These are phyloP conservation scores for Mus pahari DNA, from an alignment of 2,113 vertebrate species.

Conservation along the genomic window DNA sequence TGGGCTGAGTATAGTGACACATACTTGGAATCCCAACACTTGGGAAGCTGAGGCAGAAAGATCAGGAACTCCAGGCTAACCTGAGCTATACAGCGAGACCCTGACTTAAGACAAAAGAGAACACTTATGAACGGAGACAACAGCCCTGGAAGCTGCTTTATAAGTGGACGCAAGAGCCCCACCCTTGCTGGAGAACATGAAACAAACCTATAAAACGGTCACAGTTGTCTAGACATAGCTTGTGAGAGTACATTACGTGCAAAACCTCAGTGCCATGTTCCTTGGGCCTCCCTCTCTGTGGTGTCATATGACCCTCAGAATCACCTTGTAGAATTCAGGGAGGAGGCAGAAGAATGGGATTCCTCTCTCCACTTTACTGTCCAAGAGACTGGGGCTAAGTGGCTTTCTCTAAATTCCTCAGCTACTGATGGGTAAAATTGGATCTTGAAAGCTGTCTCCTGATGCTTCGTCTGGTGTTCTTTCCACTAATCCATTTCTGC, in stretches of 20 bases:
- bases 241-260: background rate
- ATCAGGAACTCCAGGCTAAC: background rate
- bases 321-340: background rate
- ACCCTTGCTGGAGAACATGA: slow-evolving; percentile 27
- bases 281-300: background rate
- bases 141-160: slow-evolving; percentile 30
- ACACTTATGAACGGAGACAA: background rate
- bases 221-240: background rate
- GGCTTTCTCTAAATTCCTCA: slow-evolving; percentile 70
- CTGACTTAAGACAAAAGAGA: background rate
- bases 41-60: background rate
- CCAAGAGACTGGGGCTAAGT: slow-evolving; percentile 51
- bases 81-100: background rate
- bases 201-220: slow-evolving; percentile 41
- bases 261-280: background rate
- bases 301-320: slow-evolving; percentile 16
- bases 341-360: background rate
- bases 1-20: background rate
- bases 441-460: slow-evolving; percentile 60
- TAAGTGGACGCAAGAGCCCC: background rate
- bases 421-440: slow-evolving; percentile 67
- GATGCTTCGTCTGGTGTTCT: slow-evolving; percentile 29
- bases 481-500: slow-evolving; percentile 48
- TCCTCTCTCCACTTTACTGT: slow-evolving; percentile 43
- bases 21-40: background rate